Evolutionary conservation across 1,140 invertebrate genomes (phyloP).

Genomic region (Himalopsyche phryganea): DNA sequence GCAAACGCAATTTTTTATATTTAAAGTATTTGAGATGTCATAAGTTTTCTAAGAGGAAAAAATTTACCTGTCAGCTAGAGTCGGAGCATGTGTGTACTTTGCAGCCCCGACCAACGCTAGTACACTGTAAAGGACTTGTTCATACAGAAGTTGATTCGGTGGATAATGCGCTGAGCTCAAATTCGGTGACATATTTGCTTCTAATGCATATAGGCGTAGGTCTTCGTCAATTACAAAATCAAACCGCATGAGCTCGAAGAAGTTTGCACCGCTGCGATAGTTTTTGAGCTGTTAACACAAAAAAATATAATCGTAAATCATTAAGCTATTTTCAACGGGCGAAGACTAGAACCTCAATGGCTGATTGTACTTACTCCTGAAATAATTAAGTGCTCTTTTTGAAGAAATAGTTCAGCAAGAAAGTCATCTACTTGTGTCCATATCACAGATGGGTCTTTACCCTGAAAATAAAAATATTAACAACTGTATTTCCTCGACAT

Average conservation of each 20-base stretch:
- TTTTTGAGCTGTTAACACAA: slow-evolving; percentile 40
- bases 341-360: no score
- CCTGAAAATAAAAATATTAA: slow-evolving; percentile 43
- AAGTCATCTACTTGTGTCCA: slow-evolving; percentile 81
- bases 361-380: slow-evolving; percentile 49
- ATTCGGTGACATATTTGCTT: slow-evolving; percentile 98
- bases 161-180: slow-evolving; percentile 89
- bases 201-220: slow-evolving; percentile 84
- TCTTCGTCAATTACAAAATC: slow-evolving; percentile 91
- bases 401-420: slow-evolving; percentile 68
- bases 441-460: slow-evolving; percentile 68
- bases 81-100: slow-evolving; percentile 45
- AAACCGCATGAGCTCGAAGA: slow-evolving; percentile 93
- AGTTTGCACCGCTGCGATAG: slow-evolving; percentile 65
- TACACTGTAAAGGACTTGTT: slow-evolving; percentile 88
- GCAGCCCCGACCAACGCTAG: slow-evolving; percentile 78
- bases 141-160: slow-evolving; percentile 83
- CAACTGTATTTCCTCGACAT: no score
- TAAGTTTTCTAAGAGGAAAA: slow-evolving; percentile 12
- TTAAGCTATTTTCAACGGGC: neutral
- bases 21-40: no score
- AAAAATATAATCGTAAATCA: slow-evolving; percentile 15
- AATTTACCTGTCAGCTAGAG: slow-evolving; percentile 44
- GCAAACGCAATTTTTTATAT: no score
- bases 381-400: slow-evolving; percentile 70